phyloP scores from a whole-genome alignment of 2,888 invertebrate species.

The Epirrita christyi region DNA sequence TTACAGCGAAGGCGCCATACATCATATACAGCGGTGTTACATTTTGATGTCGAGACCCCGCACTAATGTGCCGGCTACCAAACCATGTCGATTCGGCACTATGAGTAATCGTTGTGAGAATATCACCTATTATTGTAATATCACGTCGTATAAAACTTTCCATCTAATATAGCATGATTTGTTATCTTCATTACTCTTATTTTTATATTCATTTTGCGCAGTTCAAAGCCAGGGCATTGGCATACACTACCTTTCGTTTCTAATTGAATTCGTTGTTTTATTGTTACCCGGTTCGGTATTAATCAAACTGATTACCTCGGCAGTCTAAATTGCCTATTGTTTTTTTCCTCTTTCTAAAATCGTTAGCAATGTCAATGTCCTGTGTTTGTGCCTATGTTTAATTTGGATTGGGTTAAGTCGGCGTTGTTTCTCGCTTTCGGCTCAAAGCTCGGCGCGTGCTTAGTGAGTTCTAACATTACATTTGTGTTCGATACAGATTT shows the following conservation, averaged over 20 bases:
- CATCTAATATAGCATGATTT: slow-evolving; percentile 83
- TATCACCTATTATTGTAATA: slow-evolving; percentile 76
- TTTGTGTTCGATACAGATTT: slow-evolving; percentile 91
- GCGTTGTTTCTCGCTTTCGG: slow-evolving; percentile 51
- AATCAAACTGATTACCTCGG: slow-evolving; percentile 83
- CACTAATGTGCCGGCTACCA: slow-evolving; percentile 67
- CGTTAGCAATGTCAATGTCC: slow-evolving; percentile 87
- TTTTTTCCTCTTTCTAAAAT: slow-evolving; percentile 73
- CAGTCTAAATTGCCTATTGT: slow-evolving; percentile 83
- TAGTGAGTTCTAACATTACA: slow-evolving; percentile 77
- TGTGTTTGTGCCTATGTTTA: slow-evolving; percentile 83
- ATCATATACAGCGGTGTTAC: slow-evolving; percentile 73
- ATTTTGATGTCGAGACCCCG: slow-evolving; percentile 77
- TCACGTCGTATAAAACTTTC: slow-evolving; percentile 78
- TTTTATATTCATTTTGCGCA: slow-evolving; percentile 81
- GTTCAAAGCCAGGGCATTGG: slow-evolving; percentile 96
- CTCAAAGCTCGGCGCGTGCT: slow-evolving; percentile 58
- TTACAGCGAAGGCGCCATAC: slow-evolving; percentile 76
- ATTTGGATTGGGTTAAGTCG: slow-evolving; percentile 65
- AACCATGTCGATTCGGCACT: slow-evolving; percentile 72
- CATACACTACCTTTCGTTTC: slow-evolving; percentile 86
- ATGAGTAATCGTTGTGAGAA: slow-evolving; percentile 77
- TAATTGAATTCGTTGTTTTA: slow-evolving; percentile 82
- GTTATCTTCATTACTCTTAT: slow-evolving; percentile 80
- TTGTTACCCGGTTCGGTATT: slow-evolving; percentile 80